Percentiles rank a stretch among this genome's conserved stretches.
phyloP scores from a whole-genome alignment of 92 coral and sea anemone genomes.

The Parazoanthus swiftii region DNA sequence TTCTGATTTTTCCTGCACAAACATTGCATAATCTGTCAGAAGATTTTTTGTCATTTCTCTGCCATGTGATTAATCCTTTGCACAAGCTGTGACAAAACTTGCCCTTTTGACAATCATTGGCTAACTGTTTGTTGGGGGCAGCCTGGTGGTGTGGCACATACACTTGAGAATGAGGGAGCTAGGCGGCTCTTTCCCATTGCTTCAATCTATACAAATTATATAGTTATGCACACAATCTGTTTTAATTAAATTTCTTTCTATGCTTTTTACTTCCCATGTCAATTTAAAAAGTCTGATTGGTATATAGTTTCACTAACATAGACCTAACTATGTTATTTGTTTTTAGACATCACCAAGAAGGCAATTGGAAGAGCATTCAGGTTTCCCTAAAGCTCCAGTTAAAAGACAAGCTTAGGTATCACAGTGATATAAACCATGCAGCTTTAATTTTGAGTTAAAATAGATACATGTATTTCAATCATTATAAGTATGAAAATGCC shows the following conservation, averaged over 20 bases:
- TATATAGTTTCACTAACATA: constrained; percentile 23
- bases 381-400: constrained; percentile 9
- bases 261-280: neutral
- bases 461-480: neutral
- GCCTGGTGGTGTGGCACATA: neutral
- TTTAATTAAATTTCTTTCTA: neutral
- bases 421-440: constrained; percentile 15
- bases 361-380: constrained; percentile 8
- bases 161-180: neutral
- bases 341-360: constrained; percentile 22
- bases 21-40: neutral
- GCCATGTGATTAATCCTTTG: neutral
- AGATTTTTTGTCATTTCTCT: neutral
- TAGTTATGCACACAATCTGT: neutral
- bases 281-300: constrained; percentile 16
- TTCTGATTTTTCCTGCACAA: too few relatives aligned
- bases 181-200: neutral
- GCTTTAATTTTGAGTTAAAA: constrained; percentile 21
- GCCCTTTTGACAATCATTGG: constrained; percentile 12
- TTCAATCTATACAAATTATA: neutral
- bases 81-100: constrained; percentile 15
- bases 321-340: constrained; percentile 20
- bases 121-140: neutral
- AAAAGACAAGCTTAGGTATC: constrained; percentile 8
- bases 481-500: neutral